These are phyloP conservation scores for Pionites leucogaster DNA, from an alignment of 2,113 vertebrate species.

Conservation along the genomic window DNA sequence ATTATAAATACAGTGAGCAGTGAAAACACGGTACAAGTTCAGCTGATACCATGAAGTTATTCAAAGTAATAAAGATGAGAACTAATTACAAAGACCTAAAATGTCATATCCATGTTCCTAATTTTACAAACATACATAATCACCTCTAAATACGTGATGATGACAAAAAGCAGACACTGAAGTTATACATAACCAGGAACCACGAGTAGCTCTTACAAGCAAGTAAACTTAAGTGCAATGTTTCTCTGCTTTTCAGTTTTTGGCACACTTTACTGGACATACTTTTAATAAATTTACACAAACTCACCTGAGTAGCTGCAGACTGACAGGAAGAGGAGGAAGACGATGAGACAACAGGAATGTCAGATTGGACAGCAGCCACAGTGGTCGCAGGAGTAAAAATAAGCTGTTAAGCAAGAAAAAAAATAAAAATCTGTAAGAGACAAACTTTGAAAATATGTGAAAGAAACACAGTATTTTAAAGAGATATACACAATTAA, in stretches of 20 bases:
- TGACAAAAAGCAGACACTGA: not conserved
- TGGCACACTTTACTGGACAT: not conserved
- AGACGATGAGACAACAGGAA: conserved; percentile 85
- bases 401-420: conserved; percentile 85
- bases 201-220: not conserved
- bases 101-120: not conserved
- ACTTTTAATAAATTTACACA: not conserved
- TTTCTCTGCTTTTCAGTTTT: not conserved
- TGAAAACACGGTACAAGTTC: not conserved
- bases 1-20: not conserved
- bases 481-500: not conserved
- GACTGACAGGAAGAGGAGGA: conserved; percentile 84
- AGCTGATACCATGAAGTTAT: not conserved
- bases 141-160: not conserved
- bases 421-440: not conserved
- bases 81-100: not conserved
- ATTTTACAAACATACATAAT: not conserved
- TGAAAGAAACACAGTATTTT: not conserved
- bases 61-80: not conserved
- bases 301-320: conserved; percentile 87
- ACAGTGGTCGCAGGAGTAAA: conserved; percentile 92
- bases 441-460: not conserved
- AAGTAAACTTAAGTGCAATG: not conserved
- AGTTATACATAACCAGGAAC: not conserved
- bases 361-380: conserved; percentile 90